phyloP scores from a whole-genome alignment of 2,888 invertebrate species.

The Synanthedon formicaeformis region DNA sequence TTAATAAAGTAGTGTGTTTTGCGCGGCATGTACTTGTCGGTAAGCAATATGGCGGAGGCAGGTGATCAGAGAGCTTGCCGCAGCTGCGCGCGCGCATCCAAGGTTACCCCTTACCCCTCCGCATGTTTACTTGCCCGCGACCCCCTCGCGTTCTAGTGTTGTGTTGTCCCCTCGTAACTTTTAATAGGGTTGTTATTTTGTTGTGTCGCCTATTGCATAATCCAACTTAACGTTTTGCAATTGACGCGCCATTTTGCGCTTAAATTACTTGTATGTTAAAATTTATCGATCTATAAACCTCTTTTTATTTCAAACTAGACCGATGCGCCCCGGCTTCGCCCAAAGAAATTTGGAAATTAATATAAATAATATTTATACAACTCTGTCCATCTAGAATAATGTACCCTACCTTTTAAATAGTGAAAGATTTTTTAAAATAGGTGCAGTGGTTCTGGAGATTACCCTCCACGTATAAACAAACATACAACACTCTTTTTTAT shows the following conservation, averaged over 20 bases:
- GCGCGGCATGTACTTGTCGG: constrained; percentile 38
- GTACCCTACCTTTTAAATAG: no score
- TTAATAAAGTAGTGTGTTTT: constrained; percentile 20
- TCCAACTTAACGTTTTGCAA: not conserved
- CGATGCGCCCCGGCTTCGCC: no score
- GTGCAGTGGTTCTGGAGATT: no score
- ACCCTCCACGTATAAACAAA: no score
- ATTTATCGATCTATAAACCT: no score
- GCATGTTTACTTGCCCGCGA: not conserved
- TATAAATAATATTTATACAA: no score
- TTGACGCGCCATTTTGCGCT: not conserved
- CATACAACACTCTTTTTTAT: no score
- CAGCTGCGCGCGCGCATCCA: constrained; percentile 39
- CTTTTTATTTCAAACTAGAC: no score
- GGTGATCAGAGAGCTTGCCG: constrained; percentile 58
- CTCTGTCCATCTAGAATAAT: no score
- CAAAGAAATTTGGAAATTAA: no score
- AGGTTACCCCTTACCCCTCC: constrained; percentile 32
- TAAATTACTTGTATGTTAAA: no score
- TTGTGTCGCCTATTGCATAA: not conserved
- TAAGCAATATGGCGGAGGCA: constrained; percentile 52
- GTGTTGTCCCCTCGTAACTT: not conserved
- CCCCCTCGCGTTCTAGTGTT: not conserved
- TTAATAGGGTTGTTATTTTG: constrained; percentile 1
- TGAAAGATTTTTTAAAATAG: no score